Base-by-base conservation (phyloP, 2,113 vertebrate genomes). In the Hyperopisus bebe region DNA sequence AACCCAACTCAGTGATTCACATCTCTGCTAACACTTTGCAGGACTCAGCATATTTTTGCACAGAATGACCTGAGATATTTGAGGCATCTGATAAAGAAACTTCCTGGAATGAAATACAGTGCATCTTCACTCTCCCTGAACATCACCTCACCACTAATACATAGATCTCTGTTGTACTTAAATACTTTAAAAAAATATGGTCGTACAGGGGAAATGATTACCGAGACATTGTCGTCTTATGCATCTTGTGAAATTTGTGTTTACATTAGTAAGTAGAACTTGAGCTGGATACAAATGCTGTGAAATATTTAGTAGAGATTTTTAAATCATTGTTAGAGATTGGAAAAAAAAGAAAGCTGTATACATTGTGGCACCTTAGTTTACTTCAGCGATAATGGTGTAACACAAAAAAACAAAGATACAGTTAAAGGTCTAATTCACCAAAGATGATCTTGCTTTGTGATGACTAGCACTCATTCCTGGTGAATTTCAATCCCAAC, bases 1-100 rank as follows among this genome's bases (percentile, higher is more conserved):
- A 47, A n/a, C 47, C 82, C 82, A 46, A 46, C 44, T 46, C 48
- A 87, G 50, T 53, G 31, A 55, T 53, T 51, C 48, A 53, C 9
- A 55, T 87, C 27, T 19, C 8, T 87, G 82, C 35, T 13, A 11
- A 47, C 82, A 84, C 82, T 47, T 84, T n/a, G 21, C 82, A 84
- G 44, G 42, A 84, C 82, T 84, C 82, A n/a, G 44, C 82, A 84
- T 47, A 84, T 47, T 84, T 84, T 47, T 84, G 21, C 82, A 47
- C 35, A 19, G 27, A 83, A 46, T 46, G 42, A 84, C 44, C 82
- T 84, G 82, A 84, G 47, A 84, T 84, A 84, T 47, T 46, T 84
- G 82, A 47, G 24, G 44, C 24, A 47, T 84, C 39, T 84, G 39
- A 47, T 47, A 47, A 47, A 84, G 19, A 84, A 84, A 47, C 39